phyloP scores from a whole-genome alignment of 2,113 vertebrate species.

The Bombycilla garrulus region DNA sequence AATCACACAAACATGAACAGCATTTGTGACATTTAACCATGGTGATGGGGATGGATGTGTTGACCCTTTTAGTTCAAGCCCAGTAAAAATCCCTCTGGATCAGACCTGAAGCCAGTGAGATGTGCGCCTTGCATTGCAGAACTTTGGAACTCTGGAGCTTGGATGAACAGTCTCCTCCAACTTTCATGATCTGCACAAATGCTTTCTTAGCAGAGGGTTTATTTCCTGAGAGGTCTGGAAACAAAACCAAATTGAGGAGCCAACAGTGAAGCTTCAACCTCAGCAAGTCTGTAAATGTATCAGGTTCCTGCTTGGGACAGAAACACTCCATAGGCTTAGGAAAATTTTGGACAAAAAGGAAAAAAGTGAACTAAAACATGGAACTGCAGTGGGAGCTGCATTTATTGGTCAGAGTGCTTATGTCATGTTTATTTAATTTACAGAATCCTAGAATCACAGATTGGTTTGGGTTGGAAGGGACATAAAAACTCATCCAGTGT shows the following conservation, averaged over 20 bases:
- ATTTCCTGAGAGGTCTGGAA: not conserved
- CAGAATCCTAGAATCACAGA: not conserved
- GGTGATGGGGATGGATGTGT: rapidly evolving
- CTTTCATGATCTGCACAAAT: not conserved
- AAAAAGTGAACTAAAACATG: not conserved
- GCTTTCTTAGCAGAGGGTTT: not conserved
- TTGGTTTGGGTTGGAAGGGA: not conserved
- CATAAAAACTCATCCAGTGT: rapidly evolving
- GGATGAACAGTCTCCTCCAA: not conserved
- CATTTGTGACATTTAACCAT: not conserved
- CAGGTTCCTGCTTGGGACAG: not conserved
- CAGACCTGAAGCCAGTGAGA: not conserved
- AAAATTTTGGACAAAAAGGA: not conserved
- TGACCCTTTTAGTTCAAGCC: not conserved
- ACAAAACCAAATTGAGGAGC: not conserved
- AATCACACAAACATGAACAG: not conserved
- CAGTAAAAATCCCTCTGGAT: not conserved
- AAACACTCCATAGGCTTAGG: not conserved
- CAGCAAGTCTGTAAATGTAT: not conserved
- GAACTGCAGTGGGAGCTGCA: not conserved
- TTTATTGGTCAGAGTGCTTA: not conserved
- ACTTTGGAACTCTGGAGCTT: not conserved
- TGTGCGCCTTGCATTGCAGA: not conserved
- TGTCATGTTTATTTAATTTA: not conserved
- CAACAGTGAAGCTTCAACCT: not conserved